Evolutionary conservation across 2,797 vertebrate genomes (phyloP).

Genomic region (Vireo griseus): DNA sequence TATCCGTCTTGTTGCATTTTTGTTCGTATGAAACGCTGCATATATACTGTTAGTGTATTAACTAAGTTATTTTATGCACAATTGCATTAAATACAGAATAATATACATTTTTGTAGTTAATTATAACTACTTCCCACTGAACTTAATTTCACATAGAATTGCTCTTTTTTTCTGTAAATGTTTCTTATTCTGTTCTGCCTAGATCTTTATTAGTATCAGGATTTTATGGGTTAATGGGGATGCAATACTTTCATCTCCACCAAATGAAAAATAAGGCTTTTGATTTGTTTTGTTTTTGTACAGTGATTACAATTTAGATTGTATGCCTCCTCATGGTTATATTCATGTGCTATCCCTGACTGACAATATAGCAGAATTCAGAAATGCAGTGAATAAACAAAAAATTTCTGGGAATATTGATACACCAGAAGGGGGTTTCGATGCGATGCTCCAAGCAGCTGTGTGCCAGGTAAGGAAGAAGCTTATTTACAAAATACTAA

Average conservation of each 20-base stretch:
- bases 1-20: neutral
- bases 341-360: slow-evolving; percentile 92
- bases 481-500: neutral
- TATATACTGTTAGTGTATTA: neutral
- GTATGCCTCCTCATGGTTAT: slow-evolving; percentile 92
- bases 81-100: neutral
- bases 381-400: slow-evolving; percentile 87
- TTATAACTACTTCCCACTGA: neutral
- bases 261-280: neutral
- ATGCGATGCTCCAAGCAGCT: slow-evolving; percentile 94
- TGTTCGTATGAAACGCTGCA: neutral
- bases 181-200: neutral
- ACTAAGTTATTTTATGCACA: neutral
- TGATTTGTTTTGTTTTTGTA: slow-evolving; percentile 1
- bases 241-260: neutral
- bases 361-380: slow-evolving; percentile 92
- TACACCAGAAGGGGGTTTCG: slow-evolving; percentile 93
- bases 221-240: neutral
- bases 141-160: neutral
- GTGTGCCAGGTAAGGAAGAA: slow-evolving; percentile 88
- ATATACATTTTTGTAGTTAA: neutral
- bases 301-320: slow-evolving; percentile 89
- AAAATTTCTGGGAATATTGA: slow-evolving; percentile 97
- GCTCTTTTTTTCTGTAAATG: neutral
- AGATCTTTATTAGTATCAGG: neutral